phyloP scores from a whole-genome alignment of 2,888 invertebrate species.

The Lasioglossum calceatum region DNA sequence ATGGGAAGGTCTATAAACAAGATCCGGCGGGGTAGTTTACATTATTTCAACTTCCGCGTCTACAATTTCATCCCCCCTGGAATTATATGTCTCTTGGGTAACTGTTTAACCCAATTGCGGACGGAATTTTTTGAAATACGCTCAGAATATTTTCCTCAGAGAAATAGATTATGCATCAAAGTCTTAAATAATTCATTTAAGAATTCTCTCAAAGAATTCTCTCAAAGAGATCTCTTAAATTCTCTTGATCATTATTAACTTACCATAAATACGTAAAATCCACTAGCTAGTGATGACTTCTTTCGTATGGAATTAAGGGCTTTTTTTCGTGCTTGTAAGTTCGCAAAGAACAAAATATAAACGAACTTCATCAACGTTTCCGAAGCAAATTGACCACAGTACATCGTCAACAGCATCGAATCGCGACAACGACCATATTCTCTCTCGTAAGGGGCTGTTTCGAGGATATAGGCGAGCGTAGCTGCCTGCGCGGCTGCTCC shows the following conservation, averaged over 20 bases:
- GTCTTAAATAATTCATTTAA: no score
- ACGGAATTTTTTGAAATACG: background rate
- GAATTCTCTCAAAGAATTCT: no score
- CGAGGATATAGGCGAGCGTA: background rate
- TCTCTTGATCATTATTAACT: no score
- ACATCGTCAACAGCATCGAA: conserved; percentile 60
- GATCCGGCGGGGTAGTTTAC: background rate
- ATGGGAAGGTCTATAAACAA: conserved; percentile 25
- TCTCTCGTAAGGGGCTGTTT: conserved; percentile 36
- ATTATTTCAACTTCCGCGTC: conserved; percentile 21
- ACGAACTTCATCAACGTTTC: background rate
- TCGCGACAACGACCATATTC: conserved; percentile 55
- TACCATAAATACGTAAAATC: no score
- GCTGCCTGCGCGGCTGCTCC: conserved; percentile 12
- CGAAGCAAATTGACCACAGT: no score
- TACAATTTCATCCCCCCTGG: conserved; percentile 36
- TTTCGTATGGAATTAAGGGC: no score
- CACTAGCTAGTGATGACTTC: no score
- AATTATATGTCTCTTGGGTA: background rate
- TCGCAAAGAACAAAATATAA: background rate
- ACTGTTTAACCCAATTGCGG: conserved; percentile 27
- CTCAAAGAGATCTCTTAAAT: no score
- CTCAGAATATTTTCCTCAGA: background rate
- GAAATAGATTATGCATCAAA: background rate
- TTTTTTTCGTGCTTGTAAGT: background rate